Evolutionary conservation across 2,113 vertebrate species (phyloP).

Genomic region (Syrmaticus mikado): DNA sequence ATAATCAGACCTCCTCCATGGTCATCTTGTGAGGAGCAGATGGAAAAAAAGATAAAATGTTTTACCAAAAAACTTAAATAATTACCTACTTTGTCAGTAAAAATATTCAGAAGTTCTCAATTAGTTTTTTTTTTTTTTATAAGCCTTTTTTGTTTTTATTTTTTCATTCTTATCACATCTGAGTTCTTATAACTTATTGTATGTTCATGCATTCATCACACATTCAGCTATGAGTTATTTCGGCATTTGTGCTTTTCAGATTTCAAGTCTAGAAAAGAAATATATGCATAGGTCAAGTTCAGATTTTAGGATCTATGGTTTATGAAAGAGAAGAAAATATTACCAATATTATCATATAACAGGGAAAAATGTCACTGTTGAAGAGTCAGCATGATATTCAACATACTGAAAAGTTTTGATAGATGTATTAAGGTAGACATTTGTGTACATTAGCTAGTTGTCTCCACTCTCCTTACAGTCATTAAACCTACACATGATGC

Average conservation of each 20-base stretch:
- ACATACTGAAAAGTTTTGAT: neutral
- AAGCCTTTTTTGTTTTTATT: too few relatives aligned
- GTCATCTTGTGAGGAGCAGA: fast-evolving
- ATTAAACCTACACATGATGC: neutral
- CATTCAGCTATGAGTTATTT: neutral
- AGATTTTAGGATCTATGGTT: neutral
- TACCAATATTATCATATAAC: neutral
- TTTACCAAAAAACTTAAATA: neutral
- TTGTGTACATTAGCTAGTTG: neutral
- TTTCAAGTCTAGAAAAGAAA: neutral
- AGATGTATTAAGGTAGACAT: neutral
- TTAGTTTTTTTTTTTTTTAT: neutral
- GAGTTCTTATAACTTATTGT: neutral
- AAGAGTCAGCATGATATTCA: neutral
- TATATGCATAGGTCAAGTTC: neutral
- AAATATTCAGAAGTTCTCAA: neutral
- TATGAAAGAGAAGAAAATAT: neutral
- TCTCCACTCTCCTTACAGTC: neutral
- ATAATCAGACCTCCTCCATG: neutral
- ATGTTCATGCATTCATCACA: neutral
- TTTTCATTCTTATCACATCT: neutral
- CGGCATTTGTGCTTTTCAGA: neutral
- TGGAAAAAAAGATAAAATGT: neutral
- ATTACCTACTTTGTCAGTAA: neutral
- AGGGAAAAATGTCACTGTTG: neutral